phyloP scores from a whole-genome alignment of 1,140 invertebrate genomes.

The Acyrthosiphon pisum region DNA sequence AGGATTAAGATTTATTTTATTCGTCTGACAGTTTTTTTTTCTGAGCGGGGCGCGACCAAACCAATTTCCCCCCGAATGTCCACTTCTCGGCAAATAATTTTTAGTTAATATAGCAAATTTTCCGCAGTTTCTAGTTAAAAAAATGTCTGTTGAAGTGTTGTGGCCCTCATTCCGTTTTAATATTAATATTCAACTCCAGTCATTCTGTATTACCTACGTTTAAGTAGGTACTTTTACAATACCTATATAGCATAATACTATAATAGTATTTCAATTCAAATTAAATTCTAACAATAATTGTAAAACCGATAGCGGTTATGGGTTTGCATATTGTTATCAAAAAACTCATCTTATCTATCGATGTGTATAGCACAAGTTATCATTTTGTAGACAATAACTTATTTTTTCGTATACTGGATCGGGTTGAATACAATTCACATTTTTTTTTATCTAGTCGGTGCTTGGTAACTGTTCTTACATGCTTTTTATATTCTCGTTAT shows the following conservation, averaged over 20 bases:
- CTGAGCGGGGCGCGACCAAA: background rate
- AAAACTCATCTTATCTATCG: background rate
- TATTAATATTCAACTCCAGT: background rate
- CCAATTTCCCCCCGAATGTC: background rate
- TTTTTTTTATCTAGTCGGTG: background rate
- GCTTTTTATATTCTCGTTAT: conserved; percentile 2
- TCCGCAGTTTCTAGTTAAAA: background rate
- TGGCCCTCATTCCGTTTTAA: background rate
- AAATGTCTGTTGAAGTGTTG: background rate
- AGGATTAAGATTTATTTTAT: conserved; percentile 43
- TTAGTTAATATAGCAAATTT: background rate
- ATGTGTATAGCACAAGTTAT: background rate
- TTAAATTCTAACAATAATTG: background rate
- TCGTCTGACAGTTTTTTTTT: background rate
- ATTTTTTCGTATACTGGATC: background rate
- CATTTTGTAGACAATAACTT: background rate
- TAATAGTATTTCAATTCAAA: background rate
- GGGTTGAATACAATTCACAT: background rate
- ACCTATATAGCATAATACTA: background rate
- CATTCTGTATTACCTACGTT: background rate
- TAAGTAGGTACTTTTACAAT: background rate
- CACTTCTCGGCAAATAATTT: background rate
- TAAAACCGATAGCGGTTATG: background rate
- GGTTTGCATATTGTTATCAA: background rate
- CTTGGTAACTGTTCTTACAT: background rate